These are phyloP conservation scores for Drosophila seclusa DNA, from an alignment of 2,888 invertebrate genomes.

Conservation along the genomic window DNA sequence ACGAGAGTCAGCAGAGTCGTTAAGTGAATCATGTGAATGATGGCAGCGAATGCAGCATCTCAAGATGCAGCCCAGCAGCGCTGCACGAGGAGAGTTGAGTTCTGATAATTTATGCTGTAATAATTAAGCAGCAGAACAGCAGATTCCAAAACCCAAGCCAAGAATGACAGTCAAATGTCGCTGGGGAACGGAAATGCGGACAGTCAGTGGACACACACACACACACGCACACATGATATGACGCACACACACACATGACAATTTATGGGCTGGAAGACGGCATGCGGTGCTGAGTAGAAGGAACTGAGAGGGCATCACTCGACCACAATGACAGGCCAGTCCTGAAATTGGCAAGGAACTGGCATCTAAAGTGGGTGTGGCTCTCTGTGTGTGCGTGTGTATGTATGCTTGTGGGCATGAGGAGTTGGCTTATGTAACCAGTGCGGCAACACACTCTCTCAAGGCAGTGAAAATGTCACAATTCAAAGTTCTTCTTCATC, in stretches of 20 bases:
- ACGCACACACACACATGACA: slow-evolving; percentile 34
- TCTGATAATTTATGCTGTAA: slow-evolving; percentile 78
- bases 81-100: slow-evolving; percentile 8
- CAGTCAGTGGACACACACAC: slow-evolving; percentile 23
- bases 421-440: slow-evolving; percentile 17
- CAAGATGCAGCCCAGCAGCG: slow-evolving; percentile 55
- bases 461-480: slow-evolving; percentile 6
- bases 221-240: slow-evolving; percentile 9
- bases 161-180: slow-evolving; percentile 64
- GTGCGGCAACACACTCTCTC: slow-evolving; percentile 18
- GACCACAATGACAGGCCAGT: slow-evolving; percentile 53
- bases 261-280: slow-evolving; percentile 46
- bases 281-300: slow-evolving; percentile 44
- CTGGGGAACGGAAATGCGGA: slow-evolving; percentile 57
- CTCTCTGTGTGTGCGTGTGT: background rate
- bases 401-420: background rate
- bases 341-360: slow-evolving; percentile 45
- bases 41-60: slow-evolving; percentile 37
- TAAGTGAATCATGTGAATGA: slow-evolving; percentile 64
- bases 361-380: background rate
- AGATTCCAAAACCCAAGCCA: slow-evolving; percentile 23
- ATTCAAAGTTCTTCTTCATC: slow-evolving; percentile 8
- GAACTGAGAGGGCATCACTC: slow-evolving; percentile 25
- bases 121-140: slow-evolving; percentile 64
- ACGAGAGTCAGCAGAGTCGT: slow-evolving; percentile 52